These are phyloP conservation scores for Pachyramphus minor DNA, from an alignment of 2,113 vertebrate species.

Conservation along the genomic window DNA sequence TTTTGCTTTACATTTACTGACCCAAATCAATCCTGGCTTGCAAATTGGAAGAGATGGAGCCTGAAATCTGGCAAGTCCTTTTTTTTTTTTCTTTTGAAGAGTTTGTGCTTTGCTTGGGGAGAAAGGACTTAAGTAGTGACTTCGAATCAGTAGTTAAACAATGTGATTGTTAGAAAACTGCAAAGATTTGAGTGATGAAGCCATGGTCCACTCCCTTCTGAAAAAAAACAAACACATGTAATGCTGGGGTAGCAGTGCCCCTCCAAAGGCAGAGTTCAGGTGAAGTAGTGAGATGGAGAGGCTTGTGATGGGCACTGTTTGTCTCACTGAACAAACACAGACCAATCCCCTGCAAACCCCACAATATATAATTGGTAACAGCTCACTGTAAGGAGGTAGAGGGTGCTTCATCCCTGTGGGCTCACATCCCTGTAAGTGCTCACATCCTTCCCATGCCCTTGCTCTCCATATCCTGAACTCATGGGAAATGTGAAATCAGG, in stretches of 20 bases:
- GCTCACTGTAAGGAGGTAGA: not conserved
- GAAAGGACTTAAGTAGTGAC: not conserved
- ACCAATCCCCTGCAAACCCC: rapidly evolving
- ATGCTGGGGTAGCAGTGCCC: not conserved
- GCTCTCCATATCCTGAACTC: not conserved
- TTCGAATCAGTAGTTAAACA: not conserved
- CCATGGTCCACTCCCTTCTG: not conserved
- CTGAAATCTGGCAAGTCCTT: not conserved
- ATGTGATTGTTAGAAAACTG: not conserved
- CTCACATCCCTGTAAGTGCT: no score
- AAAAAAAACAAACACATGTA: not conserved
- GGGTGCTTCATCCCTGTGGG: not conserved
- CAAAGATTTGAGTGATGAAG: not conserved
- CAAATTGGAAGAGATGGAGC: conserved; percentile 13
- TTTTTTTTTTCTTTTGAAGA: not conserved
- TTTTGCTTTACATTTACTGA: not conserved
- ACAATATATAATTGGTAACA: not conserved
- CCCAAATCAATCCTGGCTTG: conserved; percentile 17
- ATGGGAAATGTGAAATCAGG: not conserved
- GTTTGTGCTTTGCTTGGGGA: not conserved
- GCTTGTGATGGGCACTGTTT: not conserved
- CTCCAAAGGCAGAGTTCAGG: rapidly evolving
- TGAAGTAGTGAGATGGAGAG: not conserved
- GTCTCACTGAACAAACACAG: not conserved
- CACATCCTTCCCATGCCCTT: not conserved